phyloP scores from a whole-genome alignment of 37 sponge, comb jelly and placozoan species.

The Agelas oroides region DNA sequence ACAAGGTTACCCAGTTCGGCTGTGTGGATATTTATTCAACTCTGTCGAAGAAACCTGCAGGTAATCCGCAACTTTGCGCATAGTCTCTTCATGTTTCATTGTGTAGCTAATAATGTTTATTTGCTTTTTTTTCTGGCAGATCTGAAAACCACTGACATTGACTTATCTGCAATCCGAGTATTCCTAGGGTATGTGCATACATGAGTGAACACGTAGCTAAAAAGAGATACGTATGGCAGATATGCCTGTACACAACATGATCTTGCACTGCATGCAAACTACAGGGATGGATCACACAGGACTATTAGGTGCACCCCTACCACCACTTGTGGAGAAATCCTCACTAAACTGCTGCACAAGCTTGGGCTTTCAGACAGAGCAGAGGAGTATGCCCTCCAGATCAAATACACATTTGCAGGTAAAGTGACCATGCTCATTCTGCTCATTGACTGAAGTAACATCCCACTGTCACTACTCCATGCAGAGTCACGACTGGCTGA shows the following conservation, averaged over 20 bases:
- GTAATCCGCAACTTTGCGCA: too few relatives aligned
- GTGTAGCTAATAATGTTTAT: too few relatives aligned
- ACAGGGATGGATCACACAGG: slow-evolving; percentile 32
- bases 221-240: too few relatives aligned
- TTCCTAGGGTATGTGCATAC: slow-evolving; percentile 24
- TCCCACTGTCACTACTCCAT: too few relatives aligned
- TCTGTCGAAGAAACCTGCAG: slow-evolving; percentile 7
- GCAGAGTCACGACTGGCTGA: slow-evolving; percentile 21
- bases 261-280: too few relatives aligned
- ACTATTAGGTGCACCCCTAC: slow-evolving; percentile 4
- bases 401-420: slow-evolving; percentile 20
- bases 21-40: neutral
- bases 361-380: neutral
- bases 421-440: too few relatives aligned
- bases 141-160: slow-evolving; percentile 22
- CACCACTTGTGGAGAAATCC: slow-evolving; percentile 20
- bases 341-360: neutral
- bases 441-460: too few relatives aligned
- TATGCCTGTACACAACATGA: too few relatives aligned
- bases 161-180: slow-evolving; percentile 18
- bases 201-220: too few relatives aligned
- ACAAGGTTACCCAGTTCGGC: neutral
- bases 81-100: too few relatives aligned
- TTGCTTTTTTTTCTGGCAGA: too few relatives aligned
- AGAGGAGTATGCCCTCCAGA: slow-evolving; percentile 9